phyloP scores from a whole-genome alignment of 2,797 vertebrate species.

The Gymnodraco acuticeps region DNA sequence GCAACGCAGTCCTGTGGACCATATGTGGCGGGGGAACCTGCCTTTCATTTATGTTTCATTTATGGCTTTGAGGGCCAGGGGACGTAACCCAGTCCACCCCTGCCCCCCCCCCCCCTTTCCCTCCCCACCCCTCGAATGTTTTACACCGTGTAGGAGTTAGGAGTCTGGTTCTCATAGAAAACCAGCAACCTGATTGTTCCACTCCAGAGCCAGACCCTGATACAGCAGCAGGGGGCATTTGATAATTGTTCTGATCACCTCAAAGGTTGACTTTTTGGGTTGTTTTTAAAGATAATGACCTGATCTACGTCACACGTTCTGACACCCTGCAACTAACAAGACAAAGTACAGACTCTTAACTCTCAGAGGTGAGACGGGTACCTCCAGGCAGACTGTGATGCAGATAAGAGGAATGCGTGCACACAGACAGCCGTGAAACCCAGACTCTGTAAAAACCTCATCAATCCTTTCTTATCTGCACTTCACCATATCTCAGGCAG shows the following conservation, averaged over 20 bases:
- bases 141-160: constrained; percentile 15
- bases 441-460: constrained; percentile 42
- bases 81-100: constrained; percentile 31
- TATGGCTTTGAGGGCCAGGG: constrained; percentile 53
- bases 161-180: constrained; percentile 62
- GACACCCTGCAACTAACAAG: constrained; percentile 26
- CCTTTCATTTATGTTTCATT: constrained; percentile 78
- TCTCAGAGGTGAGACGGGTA: constrained; percentile 11
- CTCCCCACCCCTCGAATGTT: constrained; percentile 8
- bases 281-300: constrained; percentile 42
- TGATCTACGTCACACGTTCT: constrained; percentile 13
- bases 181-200: constrained; percentile 36
- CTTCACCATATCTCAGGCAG: constrained; percentile 24
- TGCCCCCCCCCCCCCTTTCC: not conserved
- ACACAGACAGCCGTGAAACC: constrained; percentile 33
- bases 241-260: constrained; percentile 46
- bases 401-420: constrained; percentile 57
- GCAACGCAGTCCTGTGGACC: constrained; percentile 29
- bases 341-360: constrained; percentile 33
- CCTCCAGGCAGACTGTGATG: constrained; percentile 21
- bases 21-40: constrained; percentile 58
- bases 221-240: constrained; percentile 31
- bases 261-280: not conserved
- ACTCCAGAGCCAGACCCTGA: constrained; percentile 4
- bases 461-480: constrained; percentile 61